Base-by-base conservation (phyloP, 2,113 vertebrate species). In the Notothenia rossii region DNA sequence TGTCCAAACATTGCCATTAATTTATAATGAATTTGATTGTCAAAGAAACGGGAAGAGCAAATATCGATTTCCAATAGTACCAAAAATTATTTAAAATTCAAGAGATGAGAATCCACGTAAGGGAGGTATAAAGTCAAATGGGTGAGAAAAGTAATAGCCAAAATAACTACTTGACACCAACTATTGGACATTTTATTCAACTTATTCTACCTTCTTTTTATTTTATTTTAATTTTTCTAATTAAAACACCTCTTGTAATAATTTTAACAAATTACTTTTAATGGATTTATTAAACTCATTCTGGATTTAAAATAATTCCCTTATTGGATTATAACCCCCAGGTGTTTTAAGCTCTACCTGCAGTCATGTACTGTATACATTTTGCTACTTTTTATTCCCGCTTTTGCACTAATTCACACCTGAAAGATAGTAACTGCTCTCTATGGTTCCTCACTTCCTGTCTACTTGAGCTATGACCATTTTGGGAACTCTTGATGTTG, bases 291-390 rank as follows among this genome's bases (percentile, higher is more conserved):
- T 49, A 69, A 7, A 12, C 46, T 36, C 9, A 40, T 40, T 7
- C 36, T 40, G 7, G 36, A 40, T 40, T 43, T 50, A 10, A 18
- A 65, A 58, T 58, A 72, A 58, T 79, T 64, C n/a, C 54, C 25
- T 59, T 46, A 59, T 9, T 66, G 33, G 20, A 56, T 33, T 72
- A 59, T 79, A 25, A 79, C 11, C 29, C 29, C 29, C 29, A 20
- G 50, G 14, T 14, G 65, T 36, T 68, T 51, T 45, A 65, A 65
- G 8, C 14, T 50, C 14, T 10, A 17, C 1, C 2, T 65, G 45
- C 22, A 50, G 29, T 20, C 3, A 25, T 29, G 29, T 29, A 29
- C 29, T 29, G 29, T 29, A 2, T 22, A 40, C 36, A 40, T 33
- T 59, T 10, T 43, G 4, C 36, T 40, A 2, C 51, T 7, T 33